Conservation (phyloP, 2,797 vertebrate species). For the Pseudochirops corinnae region DNA sequence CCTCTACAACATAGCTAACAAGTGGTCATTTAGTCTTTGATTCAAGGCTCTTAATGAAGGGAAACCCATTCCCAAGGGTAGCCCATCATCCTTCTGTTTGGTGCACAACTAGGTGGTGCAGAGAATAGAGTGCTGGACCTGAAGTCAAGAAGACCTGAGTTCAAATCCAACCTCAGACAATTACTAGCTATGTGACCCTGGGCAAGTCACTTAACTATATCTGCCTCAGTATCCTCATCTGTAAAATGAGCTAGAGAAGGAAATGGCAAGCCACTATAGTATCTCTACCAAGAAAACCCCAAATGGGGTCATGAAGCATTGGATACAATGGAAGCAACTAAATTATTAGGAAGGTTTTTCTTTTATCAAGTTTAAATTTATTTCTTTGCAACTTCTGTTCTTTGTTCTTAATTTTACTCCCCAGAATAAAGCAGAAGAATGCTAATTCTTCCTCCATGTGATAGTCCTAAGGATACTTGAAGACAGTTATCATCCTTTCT, state of each 20-base stretch:
- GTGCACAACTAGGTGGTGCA: not conserved
- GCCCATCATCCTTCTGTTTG: not conserved
- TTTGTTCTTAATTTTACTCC: not conserved
- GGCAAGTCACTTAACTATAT: not conserved
- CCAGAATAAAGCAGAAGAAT: not conserved
- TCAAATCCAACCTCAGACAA: not conserved
- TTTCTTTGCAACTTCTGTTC: not conserved
- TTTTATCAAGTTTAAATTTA: not conserved
- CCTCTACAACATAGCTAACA: not conserved
- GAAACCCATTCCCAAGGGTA: not conserved
- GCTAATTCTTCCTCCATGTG: not conserved
- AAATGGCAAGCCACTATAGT: not conserved
- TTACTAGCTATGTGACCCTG: not conserved
- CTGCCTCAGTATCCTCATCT: not conserved
- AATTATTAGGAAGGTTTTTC: not conserved
- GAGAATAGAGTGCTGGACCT: not conserved
- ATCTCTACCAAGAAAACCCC: not conserved
- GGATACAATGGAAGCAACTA: too few relatives aligned
- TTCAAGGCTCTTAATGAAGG: not conserved
- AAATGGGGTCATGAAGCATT: not conserved
- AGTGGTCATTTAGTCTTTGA: not conserved
- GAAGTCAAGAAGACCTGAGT: not conserved
- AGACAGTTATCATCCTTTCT: not conserved
- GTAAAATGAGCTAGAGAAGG: not conserved
- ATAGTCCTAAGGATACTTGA: not conserved